phyloP scores from a whole-genome alignment of 2,797 vertebrate species.

The Eurystomus glaucurus region DNA sequence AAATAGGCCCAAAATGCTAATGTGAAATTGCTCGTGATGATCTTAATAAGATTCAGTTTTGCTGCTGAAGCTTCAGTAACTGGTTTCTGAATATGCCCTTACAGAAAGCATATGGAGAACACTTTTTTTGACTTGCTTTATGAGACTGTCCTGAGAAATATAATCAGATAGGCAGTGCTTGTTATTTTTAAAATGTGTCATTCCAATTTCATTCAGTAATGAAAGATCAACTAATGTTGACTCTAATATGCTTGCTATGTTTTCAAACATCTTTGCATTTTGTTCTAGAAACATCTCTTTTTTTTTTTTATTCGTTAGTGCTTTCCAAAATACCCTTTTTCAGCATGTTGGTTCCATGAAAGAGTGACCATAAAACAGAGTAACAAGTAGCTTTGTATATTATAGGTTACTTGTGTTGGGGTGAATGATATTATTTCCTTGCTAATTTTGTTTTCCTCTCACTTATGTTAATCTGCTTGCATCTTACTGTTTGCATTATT shows the following conservation, averaged over 20 bases:
- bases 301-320: not conserved
- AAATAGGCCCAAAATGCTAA: not conserved
- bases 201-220: not conserved
- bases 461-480: not conserved
- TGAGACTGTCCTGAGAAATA: not conserved
- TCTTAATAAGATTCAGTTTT: not conserved
- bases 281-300: not conserved
- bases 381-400: not conserved
- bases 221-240: not conserved
- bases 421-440: not conserved
- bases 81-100: not conserved
- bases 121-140: not conserved
- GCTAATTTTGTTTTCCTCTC: not conserved
- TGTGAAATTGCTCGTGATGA: not conserved
- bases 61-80: not conserved
- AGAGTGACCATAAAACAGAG: not conserved
- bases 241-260: not conserved
- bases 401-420: not conserved
- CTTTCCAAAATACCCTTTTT: not conserved
- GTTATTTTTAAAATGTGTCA: not conserved
- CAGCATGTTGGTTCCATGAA: not conserved
- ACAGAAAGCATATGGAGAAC: not conserved
- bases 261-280: not conserved
- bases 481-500: not conserved
- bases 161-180: not conserved